Base-by-base conservation (phyloP, 2,113 vertebrate species). In the Acrocephalus kingi region DNA sequence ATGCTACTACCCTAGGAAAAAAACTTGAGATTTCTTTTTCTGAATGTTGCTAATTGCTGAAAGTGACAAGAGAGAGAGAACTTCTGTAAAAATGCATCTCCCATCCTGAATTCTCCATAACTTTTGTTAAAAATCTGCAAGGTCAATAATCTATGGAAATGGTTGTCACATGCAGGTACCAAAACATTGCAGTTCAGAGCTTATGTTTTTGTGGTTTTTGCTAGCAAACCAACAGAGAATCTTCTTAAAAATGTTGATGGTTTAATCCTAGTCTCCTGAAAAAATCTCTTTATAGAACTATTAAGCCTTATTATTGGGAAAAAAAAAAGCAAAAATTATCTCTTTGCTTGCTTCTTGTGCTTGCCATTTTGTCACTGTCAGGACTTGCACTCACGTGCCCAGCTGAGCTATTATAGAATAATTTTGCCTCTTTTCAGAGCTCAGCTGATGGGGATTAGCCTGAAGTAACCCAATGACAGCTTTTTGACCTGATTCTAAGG, bases 361-460 rank as follows among this genome's bases (percentile, higher is more conserved):
- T 92, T 96, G 33, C 33, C 52, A 64, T 82, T 76, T 94, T 69
- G 35, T 83, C 82, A 73, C 48, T 17, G 35, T 72, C 92, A 87
- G 54, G 62, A 86, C 46, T 85, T 74, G 62, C 73, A 77, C 73
- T 84, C 68, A 51, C 2, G 3, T 81, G 56, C 48, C 75, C 64
- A 79, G 84, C 43, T 84, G 87, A 94, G 64, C 54, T 78, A 59
- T 76, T 91, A 95, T 10, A 78, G 54, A 85, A 63, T 45, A 73
- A 74, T 85, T 96, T 74, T 94, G 56, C n/a, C 39, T 82, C 41
- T 82, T 73, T 84, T 86, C 73, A 74, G 67, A 93, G 33, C 52
- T 84, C 75, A 88, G 39, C 49, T 90, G 74, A 79, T 80, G 54
- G 30, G 15, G 22, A 91, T 83, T 87, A 82, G 76, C 62, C 67